These are phyloP conservation scores for Mesorhabditis belari DNA, from an alignment of 2,888 invertebrate species.

Conservation along the genomic window DNA sequence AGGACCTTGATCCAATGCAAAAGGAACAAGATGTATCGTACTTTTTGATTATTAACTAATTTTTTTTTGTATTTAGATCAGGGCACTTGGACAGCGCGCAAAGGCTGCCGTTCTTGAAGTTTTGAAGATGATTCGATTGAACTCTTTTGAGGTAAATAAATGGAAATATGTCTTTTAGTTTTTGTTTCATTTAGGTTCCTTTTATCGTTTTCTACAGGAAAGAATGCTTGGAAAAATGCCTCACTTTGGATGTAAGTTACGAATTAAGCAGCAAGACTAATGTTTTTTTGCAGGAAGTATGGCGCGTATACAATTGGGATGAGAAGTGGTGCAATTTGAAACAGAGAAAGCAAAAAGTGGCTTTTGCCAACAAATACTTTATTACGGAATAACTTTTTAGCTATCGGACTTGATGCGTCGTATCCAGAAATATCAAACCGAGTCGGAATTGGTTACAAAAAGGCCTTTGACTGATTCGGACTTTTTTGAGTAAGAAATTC, in stretches of 20 bases:
- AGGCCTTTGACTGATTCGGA: constrained; percentile 23
- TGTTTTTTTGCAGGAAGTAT: constrained; percentile 79
- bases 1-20: neutral
- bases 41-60: neutral
- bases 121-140: neutral
- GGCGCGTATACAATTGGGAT: constrained; percentile 94
- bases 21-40: neutral
- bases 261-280: neutral
- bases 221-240: constrained; percentile 81
- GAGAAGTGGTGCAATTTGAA: constrained; percentile 65
- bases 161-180: neutral
- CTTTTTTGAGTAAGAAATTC: constrained; percentile 19
- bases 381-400: constrained; percentile 56
- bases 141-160: neutral
- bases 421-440: constrained; percentile 83
- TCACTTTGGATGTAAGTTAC: neutral
- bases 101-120: neutral
- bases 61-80: neutral
- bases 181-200: constrained; percentile 64
- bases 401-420: constrained; percentile 75
- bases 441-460: constrained; percentile 14
- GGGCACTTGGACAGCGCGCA: neutral
- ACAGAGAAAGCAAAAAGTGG: constrained; percentile 17
- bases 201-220: constrained; percentile 97
- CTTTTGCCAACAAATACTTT: neutral